These are phyloP conservation scores for Oncorhynchus kisutch DNA, from an alignment of 2,113 vertebrate genomes.

Conservation along the genomic window DNA sequence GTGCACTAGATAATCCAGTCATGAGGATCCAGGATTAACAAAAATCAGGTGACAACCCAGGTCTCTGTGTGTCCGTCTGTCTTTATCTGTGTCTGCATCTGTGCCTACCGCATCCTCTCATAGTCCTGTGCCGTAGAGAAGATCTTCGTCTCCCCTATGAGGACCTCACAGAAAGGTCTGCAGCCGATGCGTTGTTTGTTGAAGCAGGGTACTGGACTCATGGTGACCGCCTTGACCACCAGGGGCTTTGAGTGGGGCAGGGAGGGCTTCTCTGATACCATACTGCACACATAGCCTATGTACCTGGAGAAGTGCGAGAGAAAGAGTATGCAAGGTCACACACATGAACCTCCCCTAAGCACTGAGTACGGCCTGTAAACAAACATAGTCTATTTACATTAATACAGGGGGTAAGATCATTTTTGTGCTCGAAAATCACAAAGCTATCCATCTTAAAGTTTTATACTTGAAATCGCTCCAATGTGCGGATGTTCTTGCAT, in stretches of 20 bases:
- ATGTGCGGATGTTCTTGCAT: too few species aligned
- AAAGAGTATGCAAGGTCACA: too few species aligned
- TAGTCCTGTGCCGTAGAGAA: constrained; percentile 94
- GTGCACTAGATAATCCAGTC: too few species aligned
- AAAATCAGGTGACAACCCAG: too few species aligned
- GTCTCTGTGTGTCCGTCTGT: background rate
- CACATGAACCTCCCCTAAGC: too few species aligned
- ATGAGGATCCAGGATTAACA: too few species aligned
- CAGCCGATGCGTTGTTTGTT: constrained; percentile 98
- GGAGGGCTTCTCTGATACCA: constrained; percentile 91
- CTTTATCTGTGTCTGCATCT: background rate
- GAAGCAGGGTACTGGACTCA: constrained; percentile 94
- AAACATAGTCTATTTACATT: background rate
- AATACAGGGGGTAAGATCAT: background rate
- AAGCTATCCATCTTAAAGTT: too few species aligned
- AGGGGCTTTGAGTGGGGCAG: constrained; percentile 92
- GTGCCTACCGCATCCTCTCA: constrained; percentile 89
- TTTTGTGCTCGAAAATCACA: too few species aligned
- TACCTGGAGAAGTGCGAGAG: constrained; percentile 76
- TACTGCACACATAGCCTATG: constrained; percentile 93
- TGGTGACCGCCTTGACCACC: constrained; percentile 85
- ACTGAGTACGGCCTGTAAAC: too few species aligned
- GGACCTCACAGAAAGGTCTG: constrained; percentile 94
- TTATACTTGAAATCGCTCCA: too few species aligned
- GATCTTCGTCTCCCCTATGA: constrained; percentile 94